Conservation (phyloP, 2,888 invertebrate species). For the Dimorphilus gyrociliatus region DNA sequence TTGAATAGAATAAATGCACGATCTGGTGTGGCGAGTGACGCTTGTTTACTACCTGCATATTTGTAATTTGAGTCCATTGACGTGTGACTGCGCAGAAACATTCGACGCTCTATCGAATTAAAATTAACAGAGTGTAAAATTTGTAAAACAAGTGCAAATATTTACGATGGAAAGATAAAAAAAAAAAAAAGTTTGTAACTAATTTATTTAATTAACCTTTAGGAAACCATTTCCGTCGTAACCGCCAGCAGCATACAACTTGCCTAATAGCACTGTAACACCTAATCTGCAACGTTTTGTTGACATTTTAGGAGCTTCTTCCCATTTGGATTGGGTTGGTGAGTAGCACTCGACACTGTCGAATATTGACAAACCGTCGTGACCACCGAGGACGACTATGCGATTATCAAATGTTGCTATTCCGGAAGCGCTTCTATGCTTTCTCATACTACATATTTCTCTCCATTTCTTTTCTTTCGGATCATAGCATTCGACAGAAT, state of each 20-base stretch:
- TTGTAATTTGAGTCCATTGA: slow-evolving; percentile 57
- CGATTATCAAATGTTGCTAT: slow-evolving; percentile 53
- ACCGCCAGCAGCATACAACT: slow-evolving; percentile 51
- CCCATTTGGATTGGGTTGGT: slow-evolving; percentile 55
- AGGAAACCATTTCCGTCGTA: slow-evolving; percentile 70
- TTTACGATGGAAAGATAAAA: too few relatives aligned
- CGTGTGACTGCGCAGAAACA: slow-evolving; percentile 57
- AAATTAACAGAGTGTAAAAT: too few relatives aligned
- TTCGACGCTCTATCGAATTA: too few relatives aligned
- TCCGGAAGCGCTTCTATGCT: slow-evolving; percentile 55
- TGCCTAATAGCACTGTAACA: slow-evolving; percentile 60
- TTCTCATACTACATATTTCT: slow-evolving; percentile 44
- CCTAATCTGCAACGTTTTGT: slow-evolving; percentile 65
- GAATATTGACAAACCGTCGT: slow-evolving; percentile 70
- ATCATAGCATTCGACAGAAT: slow-evolving; percentile 31
- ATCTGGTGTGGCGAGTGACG: too few relatives aligned
- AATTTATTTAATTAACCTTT: too few relatives aligned
- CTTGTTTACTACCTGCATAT: too few relatives aligned
- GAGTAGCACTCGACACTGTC: slow-evolving; percentile 67
- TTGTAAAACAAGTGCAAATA: too few relatives aligned
- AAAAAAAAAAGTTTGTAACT: too few relatives aligned
- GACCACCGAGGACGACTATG: slow-evolving; percentile 67
- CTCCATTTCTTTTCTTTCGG: slow-evolving; percentile 22
- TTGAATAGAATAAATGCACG: too few relatives aligned
- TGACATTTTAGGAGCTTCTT: slow-evolving; percentile 57